phyloP scores from a whole-genome alignment of 2,113 vertebrate genomes.

The Callionymus lyra region DNA sequence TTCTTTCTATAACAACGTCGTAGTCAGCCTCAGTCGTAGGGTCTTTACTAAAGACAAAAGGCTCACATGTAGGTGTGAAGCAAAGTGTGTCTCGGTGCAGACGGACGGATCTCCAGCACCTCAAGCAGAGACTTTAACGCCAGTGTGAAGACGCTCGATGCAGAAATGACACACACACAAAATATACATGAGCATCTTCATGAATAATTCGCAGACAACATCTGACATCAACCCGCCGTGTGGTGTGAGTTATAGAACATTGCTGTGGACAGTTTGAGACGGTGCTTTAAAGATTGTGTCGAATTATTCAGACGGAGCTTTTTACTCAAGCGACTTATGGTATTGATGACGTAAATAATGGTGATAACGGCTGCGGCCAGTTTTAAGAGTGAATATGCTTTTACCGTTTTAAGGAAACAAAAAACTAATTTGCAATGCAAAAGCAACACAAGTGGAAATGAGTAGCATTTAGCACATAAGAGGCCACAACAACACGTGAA shows the following conservation, averaged over 20 bases:
- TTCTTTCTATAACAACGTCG: too few species aligned
- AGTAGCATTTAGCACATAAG: constrained; percentile 45
- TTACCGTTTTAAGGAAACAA: neutral
- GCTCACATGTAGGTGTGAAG: constrained; percentile 12
- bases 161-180: constrained; percentile 23
- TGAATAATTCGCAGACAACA: constrained; percentile 56
- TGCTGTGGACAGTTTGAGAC: constrained; percentile 20
- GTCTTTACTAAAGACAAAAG: neutral
- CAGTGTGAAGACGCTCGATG: constrained; percentile 24
- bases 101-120: constrained; percentile 22
- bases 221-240: constrained; percentile 47
- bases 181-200: constrained; percentile 33
- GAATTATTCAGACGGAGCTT: too few species aligned
- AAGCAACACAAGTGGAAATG: constrained; percentile 23
- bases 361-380: too few species aligned
- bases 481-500: constrained; percentile 69
- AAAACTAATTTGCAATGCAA: neutral
- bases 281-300: neutral
- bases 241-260: constrained; percentile 25
- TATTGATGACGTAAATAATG: too few species aligned
- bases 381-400: constrained; percentile 4
- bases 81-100: constrained; percentile 13
- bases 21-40: neutral
- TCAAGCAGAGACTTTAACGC: constrained; percentile 21
- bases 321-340: too few species aligned